Evolutionary conservation across 2,888 invertebrate species (phyloP), one percentile per base, ranked within the genome.

Genomic region (Chrysomela aeneicollis): DNA sequence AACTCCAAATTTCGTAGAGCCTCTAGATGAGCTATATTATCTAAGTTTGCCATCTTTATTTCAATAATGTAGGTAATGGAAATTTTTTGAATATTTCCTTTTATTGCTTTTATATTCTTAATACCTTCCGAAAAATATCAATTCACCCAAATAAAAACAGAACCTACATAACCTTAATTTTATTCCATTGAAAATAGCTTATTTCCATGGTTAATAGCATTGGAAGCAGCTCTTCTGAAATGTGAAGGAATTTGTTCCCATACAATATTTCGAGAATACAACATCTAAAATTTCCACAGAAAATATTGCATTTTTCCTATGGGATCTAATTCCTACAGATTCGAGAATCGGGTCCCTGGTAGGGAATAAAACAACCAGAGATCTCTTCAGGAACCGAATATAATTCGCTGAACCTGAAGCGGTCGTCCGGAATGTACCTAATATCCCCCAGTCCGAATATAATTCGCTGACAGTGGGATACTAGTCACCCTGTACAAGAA

Each of bases 1-100:
- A 15, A n/a, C 46, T 54, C 54, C 26, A 61, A 46, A 53, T 61
- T 61, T 46, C 37, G 32, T 17, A 50, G 4, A 49, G 19, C 50
- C 18, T 18, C 32, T 32, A 59, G 18, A n/a, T 50, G 15, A 49
- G 21, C 35, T 51, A 59, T 50, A 2, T 58, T 21, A 47, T 58
- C n/a, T 47, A 19, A 50, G 19, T 32, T 50, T 50, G 9, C 18
- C 17, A 22, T 50, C 17, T 50, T 50, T 21, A 50, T 12, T 50
- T 22, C 22, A 49, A 49, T 49, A 17, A 49, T 49, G 9, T 9
- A 10, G 18, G 9, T 15, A 10, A 49, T 15, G 17, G 2, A 19
- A 15, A 17, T 18, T 49, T 18, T 9, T 49, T 18, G 17, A 49
- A 26, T 26, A 6, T 26, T 26, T 26, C 26, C 26, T 26, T 26